Base-by-base conservation (phyloP, 2,113 vertebrate species). In the Albula glossodonta region DNA sequence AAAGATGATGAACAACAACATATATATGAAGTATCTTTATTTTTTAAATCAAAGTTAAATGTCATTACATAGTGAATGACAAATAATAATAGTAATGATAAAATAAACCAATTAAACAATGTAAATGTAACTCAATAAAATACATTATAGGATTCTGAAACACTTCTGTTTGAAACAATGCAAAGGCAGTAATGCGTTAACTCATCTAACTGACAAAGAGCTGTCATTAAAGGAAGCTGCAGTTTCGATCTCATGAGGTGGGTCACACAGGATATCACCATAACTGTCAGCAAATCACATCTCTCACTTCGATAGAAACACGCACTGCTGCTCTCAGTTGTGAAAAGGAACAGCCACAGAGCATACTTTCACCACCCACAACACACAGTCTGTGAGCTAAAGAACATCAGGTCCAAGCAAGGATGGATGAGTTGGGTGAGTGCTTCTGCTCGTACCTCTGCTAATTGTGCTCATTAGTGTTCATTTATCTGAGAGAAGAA, bases 371-470 rank as follows among this genome's bases (percentile, higher is more conserved):
- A 56, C 25, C 51, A n/a, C 13, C 48, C 2, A 31, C 2, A 48
- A 60, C 53, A 25, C 19, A 22, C 17, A 4, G 9, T 2, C 48
- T 56, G 22, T 6, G 70, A 51, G 66, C 51, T n/a, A 22, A 51
- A 56, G 41, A 10, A n/a, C 60, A 81, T 80, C 25, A 80, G 31
- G 31, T 41, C 5, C 56, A 7, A 19, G 5, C 78, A 51, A 86
- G 22, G 86, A 92, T 92, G 91, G 89, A 91, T 13, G 91, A 91
- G 22, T 87, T 91, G 2, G 89, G 91, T 91, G 41, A 90, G 89
- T 88, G 5, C 12, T 19, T 80, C 5, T 60, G n/a, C 8, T 22
- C 25, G 49, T 11, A 53, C 25, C 51, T 12, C 49, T 9, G 19
- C 79, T 41, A 1, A 4, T 4, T 19, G 22, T 85, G 60, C 15